Base-by-base conservation (phyloP, 1,140 invertebrate genomes). In the Calliopsis andreniformis region DNA sequence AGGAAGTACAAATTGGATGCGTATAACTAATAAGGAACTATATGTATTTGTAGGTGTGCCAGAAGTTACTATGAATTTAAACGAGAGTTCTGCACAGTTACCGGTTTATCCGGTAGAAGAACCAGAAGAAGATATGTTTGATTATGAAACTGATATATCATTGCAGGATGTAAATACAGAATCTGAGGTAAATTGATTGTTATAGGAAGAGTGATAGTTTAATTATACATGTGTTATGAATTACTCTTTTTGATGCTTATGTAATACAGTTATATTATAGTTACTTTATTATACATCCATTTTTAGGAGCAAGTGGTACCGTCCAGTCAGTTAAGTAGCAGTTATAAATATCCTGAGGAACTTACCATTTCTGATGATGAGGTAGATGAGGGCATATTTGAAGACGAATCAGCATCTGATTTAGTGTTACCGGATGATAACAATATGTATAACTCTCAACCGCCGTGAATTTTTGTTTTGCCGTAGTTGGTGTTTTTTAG, bases 291-390 rank as follows among this genome's bases (percentile, higher is more conserved):
- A 28, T 16, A n/a, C 14, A 30, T 56, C 20, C 5, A 39, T 45
- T 76, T 49, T 30, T 47, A 79, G 72, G 77, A 79, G n/a, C 77
- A 79, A 79, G 63, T 79, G 5, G 77, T 79, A 42, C 77, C 77
- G 43, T 79, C 71, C 18, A 79, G 71, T 61, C 77, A 79, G 25
- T 23, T 67, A 32, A 76, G 56, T 62, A 59, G 59, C 59, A 62
- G 55, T 53, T 49, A 76, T 56, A 78, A 78, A 58, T 72, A 78
- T 45, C 42, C 39, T 0, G 72, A 79, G 1, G 77, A 73, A n/a
- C 47, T 72, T 23, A 64, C 39, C 28, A 69, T 58, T 56, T 70
- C 61, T 14, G 72, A 76, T 4, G 42, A 63, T 32, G 72, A 79
- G 20, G 28, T 77, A 55, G 77, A 79, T 18, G 71, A 79, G 18